These are phyloP conservation scores for Catocala sponsa DNA, from an alignment of 2,888 invertebrate species.

Conservation along the genomic window DNA sequence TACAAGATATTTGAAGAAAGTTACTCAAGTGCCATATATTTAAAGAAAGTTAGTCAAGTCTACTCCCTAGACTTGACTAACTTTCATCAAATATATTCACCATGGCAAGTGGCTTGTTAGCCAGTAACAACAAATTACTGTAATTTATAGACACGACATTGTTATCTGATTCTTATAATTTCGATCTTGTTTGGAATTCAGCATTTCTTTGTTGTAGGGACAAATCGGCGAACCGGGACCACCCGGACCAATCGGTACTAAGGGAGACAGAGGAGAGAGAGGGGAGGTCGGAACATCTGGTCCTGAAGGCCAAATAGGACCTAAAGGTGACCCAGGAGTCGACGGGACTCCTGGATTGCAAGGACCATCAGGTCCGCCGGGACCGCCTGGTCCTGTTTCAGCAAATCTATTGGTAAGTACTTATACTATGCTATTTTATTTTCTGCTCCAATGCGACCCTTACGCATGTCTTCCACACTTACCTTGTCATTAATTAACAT, in stretches of 20 bases:
- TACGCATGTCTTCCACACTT: too few species aligned
- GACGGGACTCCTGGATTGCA: conserved; percentile 91
- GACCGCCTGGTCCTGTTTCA: conserved; percentile 80
- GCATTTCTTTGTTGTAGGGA: conserved; percentile 77
- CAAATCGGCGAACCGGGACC: conserved; percentile 91
- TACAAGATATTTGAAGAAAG: too few species aligned
- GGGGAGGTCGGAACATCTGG: conserved; percentile 89
- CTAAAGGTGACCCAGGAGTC: conserved; percentile 92
- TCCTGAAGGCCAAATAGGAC: conserved; percentile 92
- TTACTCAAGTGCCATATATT: too few species aligned
- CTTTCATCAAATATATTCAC: too few species aligned
- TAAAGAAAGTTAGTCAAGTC: too few species aligned
- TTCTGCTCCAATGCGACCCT: too few species aligned
- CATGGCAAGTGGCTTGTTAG: background rate
- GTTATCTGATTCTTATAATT: conserved; percentile 36
- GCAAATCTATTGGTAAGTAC: conserved; percentile 70
- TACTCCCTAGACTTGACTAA: too few species aligned
- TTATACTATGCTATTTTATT: background rate
- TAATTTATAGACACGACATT: conserved; percentile 33
- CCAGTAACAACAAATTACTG: conserved; percentile 29
- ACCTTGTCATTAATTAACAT: too few species aligned
- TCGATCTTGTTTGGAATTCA: conserved; percentile 16
- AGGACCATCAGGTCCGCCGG: conserved; percentile 91
- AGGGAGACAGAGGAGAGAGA: conserved; percentile 91
- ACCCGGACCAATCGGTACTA: conserved; percentile 89